Percentiles rank a stretch among this genome's conserved stretches.
Evolutionary conservation across 2,888 invertebrate genomes (phyloP).

Genomic region (Helleia helle): DNA sequence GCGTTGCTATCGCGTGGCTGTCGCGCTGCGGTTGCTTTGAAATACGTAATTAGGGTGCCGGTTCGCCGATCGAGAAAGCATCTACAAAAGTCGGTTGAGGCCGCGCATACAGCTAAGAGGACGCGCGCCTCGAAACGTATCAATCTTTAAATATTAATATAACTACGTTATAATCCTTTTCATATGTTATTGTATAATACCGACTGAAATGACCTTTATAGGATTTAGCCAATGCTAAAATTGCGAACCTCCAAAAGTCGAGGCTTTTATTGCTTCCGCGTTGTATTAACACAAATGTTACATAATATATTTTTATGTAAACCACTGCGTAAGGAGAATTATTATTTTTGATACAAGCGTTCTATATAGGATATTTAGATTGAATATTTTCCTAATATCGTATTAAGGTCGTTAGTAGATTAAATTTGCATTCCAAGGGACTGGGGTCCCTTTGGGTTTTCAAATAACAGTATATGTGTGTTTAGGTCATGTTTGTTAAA

Average conservation of each 20-base stretch:
- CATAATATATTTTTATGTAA: constrained; percentile 10
- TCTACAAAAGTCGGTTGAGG: constrained; percentile 73
- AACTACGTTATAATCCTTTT: not conserved
- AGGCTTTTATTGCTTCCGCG: constrained; percentile 22
- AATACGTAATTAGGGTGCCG: too few species aligned
- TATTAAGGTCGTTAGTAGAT: too few species aligned
- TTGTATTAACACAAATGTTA: constrained; percentile 14
- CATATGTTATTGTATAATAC: constrained; percentile 14
- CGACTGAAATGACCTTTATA: constrained; percentile 18
- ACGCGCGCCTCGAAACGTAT: constrained; percentile 31
- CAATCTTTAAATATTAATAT: constrained; percentile 9
- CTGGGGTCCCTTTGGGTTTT: too few species aligned
- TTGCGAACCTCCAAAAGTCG: constrained; percentile 22
- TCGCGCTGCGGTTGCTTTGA: too few species aligned
- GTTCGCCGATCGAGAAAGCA: constrained; percentile 72
- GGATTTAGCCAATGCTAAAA: constrained; percentile 22
- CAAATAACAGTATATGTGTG: too few species aligned
- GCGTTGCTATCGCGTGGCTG: too few species aligned
- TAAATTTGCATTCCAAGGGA: too few species aligned
- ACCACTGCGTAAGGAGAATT: not conserved
- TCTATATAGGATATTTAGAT: too few species aligned
- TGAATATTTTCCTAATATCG: too few species aligned
- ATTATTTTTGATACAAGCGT: too few species aligned
- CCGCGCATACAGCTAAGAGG: constrained; percentile 52
- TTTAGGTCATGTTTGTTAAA: too few species aligned